Evolutionary conservation across 2,113 vertebrate species (phyloP).

Genomic region (Psephotus haematonotus): DNA sequence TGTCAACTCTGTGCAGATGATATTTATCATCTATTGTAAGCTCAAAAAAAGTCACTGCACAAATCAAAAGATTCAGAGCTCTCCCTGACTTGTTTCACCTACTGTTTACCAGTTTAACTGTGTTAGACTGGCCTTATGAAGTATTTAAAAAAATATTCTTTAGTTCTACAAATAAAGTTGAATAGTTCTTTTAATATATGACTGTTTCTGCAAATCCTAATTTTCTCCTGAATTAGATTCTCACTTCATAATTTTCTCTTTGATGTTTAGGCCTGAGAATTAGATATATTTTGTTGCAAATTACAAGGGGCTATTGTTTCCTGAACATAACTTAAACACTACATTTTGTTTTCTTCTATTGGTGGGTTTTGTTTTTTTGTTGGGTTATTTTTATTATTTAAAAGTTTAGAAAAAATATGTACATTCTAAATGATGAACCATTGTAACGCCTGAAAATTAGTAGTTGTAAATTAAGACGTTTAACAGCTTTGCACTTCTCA

Average conservation of each 20-base stretch:
- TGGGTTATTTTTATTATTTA: not conserved
- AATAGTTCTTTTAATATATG: not conserved
- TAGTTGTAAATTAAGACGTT: not conserved
- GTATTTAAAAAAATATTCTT: not conserved
- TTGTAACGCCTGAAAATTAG: not conserved
- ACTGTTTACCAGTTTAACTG: not conserved
- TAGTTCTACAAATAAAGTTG: not conserved
- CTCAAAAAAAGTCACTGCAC: not conserved
- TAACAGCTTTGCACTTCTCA: constrained; percentile 5
- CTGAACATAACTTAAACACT: not conserved
- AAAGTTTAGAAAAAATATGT: not conserved
- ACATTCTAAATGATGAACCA: not conserved
- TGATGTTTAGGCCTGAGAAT: constrained; percentile 1
- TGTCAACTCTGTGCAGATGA: not conserved
- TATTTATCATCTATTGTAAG: not conserved
- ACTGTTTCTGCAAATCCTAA: constrained; percentile 11
- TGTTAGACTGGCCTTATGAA: not conserved
- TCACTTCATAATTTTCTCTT: constrained; percentile 32
- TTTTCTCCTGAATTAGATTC: constrained; percentile 11
- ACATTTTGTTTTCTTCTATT: not conserved
- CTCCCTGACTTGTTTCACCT: not conserved
- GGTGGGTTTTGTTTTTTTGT: not conserved
- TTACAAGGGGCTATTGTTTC: not conserved
- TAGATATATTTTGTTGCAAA: not conserved
- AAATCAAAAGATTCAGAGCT: not conserved